phyloP scores from a whole-genome alignment of 2,797 vertebrate genomes.

The Gymnodraco acuticeps region DNA sequence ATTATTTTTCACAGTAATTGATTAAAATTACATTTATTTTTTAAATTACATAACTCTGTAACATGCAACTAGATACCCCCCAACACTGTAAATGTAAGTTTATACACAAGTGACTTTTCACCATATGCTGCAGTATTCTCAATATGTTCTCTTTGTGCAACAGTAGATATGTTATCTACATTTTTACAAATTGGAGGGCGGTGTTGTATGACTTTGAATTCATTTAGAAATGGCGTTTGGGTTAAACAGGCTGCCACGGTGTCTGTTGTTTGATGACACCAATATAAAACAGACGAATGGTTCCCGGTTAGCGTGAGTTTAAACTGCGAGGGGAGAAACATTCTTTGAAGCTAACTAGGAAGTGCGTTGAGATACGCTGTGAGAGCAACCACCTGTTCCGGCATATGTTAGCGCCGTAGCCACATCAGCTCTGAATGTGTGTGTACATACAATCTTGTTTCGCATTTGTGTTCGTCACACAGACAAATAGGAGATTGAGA shows the following conservation, averaged over 20 bases:
- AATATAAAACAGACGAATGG: slow-evolving; percentile 23
- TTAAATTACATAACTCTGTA: too few relatives aligned
- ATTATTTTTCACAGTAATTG: too few relatives aligned
- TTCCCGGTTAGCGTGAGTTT: slow-evolving; percentile 27
- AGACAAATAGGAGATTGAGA: background rate
- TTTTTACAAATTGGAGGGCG: background rate
- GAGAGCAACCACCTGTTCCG: slow-evolving; percentile 64
- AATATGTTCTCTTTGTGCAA: background rate
- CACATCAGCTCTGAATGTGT: slow-evolving; percentile 2
- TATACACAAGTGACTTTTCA: too few relatives aligned
- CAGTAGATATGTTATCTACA: background rate
- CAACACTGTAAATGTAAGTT: too few relatives aligned
- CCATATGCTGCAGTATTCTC: background rate
- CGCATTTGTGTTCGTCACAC: background rate
- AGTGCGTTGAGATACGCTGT: slow-evolving; percentile 15
- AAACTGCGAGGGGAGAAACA: slow-evolving; percentile 6
- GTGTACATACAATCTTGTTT: background rate
- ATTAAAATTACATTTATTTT: too few relatives aligned
- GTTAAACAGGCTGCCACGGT: background rate
- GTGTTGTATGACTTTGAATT: background rate
- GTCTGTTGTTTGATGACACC: background rate
- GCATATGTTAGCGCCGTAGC: slow-evolving; percentile 40
- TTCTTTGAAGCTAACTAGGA: slow-evolving; percentile 43
- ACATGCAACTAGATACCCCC: too few relatives aligned
- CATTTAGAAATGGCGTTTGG: background rate